Conservation (phyloP, 2,888 invertebrate genomes). For the Tanytarsus gracilentus region DNA sequence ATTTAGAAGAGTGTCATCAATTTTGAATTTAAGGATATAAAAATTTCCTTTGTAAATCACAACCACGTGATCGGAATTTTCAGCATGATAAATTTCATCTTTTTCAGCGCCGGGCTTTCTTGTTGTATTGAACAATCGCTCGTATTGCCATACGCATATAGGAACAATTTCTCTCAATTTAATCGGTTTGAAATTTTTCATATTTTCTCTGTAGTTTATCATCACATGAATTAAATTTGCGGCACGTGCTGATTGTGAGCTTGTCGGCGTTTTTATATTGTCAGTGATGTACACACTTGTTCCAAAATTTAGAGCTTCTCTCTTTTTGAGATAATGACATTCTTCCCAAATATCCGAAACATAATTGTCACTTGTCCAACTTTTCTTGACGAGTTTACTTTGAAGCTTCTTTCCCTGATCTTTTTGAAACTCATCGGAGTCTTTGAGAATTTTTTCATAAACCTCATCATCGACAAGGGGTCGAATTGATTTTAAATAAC, state of each 20-base stretch:
- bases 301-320: constrained; percentile 76
- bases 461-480: constrained; percentile 80
- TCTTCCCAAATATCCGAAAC: constrained; percentile 99
- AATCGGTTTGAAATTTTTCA: constrained; percentile 92
- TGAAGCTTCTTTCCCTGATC: constrained; percentile 89
- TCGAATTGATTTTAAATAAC: constrained; percentile 85
- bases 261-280: constrained; percentile 45
- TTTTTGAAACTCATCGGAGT: constrained; percentile 77
- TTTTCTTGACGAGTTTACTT: constrained; percentile 84
- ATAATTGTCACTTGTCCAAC: constrained; percentile 92
- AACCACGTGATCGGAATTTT: constrained; percentile 85
- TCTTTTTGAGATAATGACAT: constrained; percentile 90
- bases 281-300: neutral
- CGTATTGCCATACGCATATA: constrained; percentile 96
- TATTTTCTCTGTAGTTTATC: constrained; percentile 74
- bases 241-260: constrained; percentile 77
- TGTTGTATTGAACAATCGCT: constrained; percentile 91
- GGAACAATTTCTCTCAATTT: constrained; percentile 87
- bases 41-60: constrained; percentile 90
- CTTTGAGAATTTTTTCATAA: constrained; percentile 68
- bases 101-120: constrained; percentile 88
- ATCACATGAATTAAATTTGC: constrained; percentile 79
- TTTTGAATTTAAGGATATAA: constrained; percentile 86
- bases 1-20: constrained; percentile 69
- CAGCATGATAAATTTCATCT: constrained; percentile 81